These are phyloP conservation scores for Styela clava DNA, from an alignment of 23 tunicate species.

Conservation along the genomic window DNA sequence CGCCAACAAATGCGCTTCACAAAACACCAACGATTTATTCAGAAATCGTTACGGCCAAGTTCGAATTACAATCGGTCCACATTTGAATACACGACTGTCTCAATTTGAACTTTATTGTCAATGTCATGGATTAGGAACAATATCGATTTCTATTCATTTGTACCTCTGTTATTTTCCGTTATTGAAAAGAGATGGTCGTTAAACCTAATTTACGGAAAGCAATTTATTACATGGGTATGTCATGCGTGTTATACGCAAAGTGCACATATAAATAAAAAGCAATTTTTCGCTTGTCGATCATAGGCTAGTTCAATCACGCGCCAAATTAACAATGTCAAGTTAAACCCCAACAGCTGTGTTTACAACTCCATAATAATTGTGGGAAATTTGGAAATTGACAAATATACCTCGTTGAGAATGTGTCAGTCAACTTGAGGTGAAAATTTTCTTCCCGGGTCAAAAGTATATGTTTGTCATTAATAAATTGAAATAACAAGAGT, in stretches of 20 bases:
- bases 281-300: background rate
- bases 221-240: background rate
- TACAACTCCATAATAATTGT: background rate
- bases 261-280: background rate
- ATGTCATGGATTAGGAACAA: background rate
- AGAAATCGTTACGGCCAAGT: too few species aligned
- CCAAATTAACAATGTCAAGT: background rate
- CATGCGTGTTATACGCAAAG: background rate
- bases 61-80: too few species aligned
- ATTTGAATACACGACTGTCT: too few species aligned
- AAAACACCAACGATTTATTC: too few species aligned
- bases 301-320: background rate
- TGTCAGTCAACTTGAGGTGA: too few species aligned
- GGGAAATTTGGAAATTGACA: too few species aligned
- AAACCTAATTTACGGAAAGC: background rate
- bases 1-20: too few species aligned
- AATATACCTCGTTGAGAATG: too few species aligned
- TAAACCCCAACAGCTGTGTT: background rate
- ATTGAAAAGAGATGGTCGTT: background rate
- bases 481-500: too few species aligned
- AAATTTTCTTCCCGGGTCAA: too few species aligned
- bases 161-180: background rate
- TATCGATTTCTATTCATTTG: background rate
- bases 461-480: too few species aligned
- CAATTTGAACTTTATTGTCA: too few species aligned